These are phyloP conservation scores for Alviniconcha marisindica DNA, from an alignment of 1,140 invertebrate species.

Conservation along the genomic window DNA sequence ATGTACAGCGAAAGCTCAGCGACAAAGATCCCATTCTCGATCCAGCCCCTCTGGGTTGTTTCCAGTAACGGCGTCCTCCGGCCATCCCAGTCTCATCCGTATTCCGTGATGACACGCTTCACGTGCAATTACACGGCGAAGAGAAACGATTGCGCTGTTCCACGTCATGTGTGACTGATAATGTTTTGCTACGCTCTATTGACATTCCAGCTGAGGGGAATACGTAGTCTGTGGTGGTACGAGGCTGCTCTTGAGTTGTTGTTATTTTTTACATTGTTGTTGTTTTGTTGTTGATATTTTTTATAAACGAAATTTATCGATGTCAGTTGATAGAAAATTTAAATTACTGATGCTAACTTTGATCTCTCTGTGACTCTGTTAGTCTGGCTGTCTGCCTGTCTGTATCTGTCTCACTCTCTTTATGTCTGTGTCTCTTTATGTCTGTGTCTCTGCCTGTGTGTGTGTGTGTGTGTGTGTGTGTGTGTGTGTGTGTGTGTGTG, in stretches of 20 bases:
- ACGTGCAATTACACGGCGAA: too few species aligned
- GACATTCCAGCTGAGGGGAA: not conserved
- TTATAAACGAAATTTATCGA: not conserved
- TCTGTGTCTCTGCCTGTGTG: not conserved
- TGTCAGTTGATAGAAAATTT: not conserved
- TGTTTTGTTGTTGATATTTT: not conserved
- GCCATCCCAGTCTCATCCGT: too few species aligned
- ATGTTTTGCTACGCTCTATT: too few species aligned
- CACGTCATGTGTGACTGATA: too few species aligned
- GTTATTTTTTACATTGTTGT: not conserved
- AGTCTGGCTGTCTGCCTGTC: not conserved
- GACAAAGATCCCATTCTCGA: too few species aligned
- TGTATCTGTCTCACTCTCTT: not conserved
- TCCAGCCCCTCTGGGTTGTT: too few species aligned
- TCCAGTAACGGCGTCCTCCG: too few species aligned
- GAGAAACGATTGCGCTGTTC: too few species aligned
- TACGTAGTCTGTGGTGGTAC: too few species aligned
- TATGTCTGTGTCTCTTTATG: not conserved
- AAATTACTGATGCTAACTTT: not conserved
- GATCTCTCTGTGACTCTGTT: not conserved
- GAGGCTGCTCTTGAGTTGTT: not conserved
- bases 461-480: slow-evolving; percentile 6
- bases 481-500: not conserved
- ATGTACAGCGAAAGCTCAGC: too few species aligned
- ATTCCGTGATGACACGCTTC: too few species aligned